These are phyloP conservation scores for Pristis pectinata DNA, from an alignment of 2,797 vertebrate genomes.

Conservation along the genomic window DNA sequence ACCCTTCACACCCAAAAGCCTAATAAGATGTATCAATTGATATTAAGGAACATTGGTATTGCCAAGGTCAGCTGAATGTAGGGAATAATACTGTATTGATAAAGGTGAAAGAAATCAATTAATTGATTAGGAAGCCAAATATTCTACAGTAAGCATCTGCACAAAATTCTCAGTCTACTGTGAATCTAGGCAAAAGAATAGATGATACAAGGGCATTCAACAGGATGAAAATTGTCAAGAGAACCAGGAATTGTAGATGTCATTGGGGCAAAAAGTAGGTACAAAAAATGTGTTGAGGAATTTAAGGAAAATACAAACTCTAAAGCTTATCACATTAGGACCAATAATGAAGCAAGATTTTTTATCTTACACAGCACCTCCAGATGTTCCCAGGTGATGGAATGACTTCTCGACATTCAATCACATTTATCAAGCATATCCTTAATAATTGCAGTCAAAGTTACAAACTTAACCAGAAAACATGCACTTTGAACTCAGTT, in stretches of 20 bases:
- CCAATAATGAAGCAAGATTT: neutral
- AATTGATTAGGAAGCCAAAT: neutral
- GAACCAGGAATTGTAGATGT: neutral
- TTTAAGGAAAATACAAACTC: neutral
- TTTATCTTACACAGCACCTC: neutral
- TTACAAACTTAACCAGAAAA: neutral
- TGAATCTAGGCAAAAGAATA: neutral
- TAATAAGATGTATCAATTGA: neutral
- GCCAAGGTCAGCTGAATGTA: neutral
- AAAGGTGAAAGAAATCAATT: neutral
- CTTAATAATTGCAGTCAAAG: neutral
- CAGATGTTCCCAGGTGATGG: neutral
- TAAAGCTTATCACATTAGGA: neutral
- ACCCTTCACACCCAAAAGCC: neutral
- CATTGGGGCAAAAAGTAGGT: neutral
- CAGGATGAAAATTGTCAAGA: neutral
- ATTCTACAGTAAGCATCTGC: neutral
- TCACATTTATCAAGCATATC: neutral
- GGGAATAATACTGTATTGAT: neutral
- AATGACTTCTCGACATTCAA: neutral
- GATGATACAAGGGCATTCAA: neutral
- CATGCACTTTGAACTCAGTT: neutral
- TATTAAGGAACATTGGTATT: neutral
- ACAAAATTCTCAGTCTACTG: neutral
- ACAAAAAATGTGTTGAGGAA: neutral